Evolutionary conservation across 2,113 vertebrate genomes (phyloP).

Genomic region (Centrocercus urophasianus): DNA sequence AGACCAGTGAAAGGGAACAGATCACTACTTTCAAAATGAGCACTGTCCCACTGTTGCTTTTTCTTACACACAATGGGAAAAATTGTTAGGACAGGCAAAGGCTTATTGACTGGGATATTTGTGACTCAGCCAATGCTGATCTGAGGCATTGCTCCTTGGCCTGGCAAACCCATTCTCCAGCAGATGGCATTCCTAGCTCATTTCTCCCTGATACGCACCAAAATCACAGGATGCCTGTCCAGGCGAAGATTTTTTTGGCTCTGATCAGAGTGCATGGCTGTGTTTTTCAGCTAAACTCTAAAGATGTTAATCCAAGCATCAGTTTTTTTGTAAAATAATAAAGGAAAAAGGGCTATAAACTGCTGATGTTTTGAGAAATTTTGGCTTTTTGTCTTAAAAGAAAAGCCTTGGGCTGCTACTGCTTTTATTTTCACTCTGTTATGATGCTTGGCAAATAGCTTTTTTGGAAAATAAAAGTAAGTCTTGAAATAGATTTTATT

Average conservation of each 20-base stretch:
- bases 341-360: not conserved
- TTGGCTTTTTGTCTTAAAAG: not conserved
- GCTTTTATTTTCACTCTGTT: not conserved
- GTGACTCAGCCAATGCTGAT: not conserved
- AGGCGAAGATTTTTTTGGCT: not conserved
- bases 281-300: not conserved
- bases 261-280: not conserved
- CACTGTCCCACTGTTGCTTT: not conserved
- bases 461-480: conserved; percentile 12
- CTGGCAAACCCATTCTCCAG: conserved; percentile 32
- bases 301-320: not conserved
- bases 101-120: not conserved
- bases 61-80: not conserved
- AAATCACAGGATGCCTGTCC: not conserved
- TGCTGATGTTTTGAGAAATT: not conserved
- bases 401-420: not conserved
- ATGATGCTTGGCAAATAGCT: not conserved
- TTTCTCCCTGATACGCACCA: not conserved
- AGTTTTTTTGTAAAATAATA: conserved; percentile 27
- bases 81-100: not conserved
- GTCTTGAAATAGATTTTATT: not conserved
- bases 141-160: accelerated
- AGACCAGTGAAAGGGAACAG: not conserved
- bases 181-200: conserved; percentile 55
- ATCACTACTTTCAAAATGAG: not conserved